A percentile compares a stretch with the other conserved stretches of the same genome.
These are phyloP conservation scores for Zalophus californianus DNA, from an alignment of 2,797 vertebrate genomes.

Conservation along the genomic window DNA sequence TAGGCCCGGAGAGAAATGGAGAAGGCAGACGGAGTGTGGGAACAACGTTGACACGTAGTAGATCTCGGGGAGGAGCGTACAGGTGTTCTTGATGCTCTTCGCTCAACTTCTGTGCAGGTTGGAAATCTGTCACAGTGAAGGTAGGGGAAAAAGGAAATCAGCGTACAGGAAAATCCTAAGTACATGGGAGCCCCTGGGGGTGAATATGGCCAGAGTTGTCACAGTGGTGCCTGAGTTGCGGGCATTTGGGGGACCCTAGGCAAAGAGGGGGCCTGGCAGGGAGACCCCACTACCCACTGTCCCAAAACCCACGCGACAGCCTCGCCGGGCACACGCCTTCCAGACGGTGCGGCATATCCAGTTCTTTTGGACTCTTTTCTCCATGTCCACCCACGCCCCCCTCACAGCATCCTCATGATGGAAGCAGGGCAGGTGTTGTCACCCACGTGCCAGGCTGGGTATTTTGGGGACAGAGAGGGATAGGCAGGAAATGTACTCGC, in stretches of 20 bases:
- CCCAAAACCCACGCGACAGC: neutral
- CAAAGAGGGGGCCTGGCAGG: neutral
- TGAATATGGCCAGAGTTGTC: neutral
- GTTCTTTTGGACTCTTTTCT: neutral
- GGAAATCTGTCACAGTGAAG: neutral
- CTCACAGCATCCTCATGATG: accelerated
- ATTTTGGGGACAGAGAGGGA: neutral
- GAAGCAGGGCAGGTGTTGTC: neutral
- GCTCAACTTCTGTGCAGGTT: neutral
- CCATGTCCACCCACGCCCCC: accelerated
- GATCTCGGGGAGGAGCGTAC: accelerated
- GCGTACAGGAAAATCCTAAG: neutral
- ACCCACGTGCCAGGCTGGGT: neutral
- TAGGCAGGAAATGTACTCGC: neutral
- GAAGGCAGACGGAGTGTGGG: neutral
- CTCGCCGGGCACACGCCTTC: neutral
- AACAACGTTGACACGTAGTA: neutral
- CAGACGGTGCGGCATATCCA: accelerated
- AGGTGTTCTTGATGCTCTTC: accelerated
- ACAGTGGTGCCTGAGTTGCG: no score
- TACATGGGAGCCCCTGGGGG: neutral
- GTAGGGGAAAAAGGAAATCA: neutral
- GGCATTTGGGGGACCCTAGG: no score
- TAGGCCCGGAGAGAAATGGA: neutral
- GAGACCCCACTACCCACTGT: neutral